phyloP scores from a whole-genome alignment of 2,113 vertebrate species.

The Sporophila hypoxantha region DNA sequence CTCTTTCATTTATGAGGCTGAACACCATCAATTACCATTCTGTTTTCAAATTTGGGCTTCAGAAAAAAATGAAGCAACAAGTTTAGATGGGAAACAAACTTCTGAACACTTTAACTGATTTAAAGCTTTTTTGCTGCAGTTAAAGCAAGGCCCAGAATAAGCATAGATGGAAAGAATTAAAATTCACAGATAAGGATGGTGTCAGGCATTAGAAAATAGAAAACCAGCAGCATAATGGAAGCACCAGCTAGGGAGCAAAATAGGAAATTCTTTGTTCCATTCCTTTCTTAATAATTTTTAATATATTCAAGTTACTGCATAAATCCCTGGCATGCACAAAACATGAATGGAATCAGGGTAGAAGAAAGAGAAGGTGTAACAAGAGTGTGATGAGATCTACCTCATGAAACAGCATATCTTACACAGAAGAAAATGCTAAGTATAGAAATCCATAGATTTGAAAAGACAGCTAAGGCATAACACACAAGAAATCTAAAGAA shows the following conservation, averaged over 20 bases:
- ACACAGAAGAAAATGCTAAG: not conserved
- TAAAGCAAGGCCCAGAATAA: not conserved
- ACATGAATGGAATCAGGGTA: not conserved
- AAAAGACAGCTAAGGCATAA: not conserved
- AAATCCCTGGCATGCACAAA: not conserved
- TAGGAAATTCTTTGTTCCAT: not conserved
- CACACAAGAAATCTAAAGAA: not conserved
- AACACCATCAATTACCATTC: not conserved
- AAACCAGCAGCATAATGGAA: not conserved
- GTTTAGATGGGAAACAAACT: not conserved
- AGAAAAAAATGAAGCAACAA: not conserved
- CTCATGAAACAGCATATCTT: not conserved
- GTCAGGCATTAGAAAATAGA: not conserved
- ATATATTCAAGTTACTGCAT: not conserved
- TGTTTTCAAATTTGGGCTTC: not conserved
- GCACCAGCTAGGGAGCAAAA: not conserved
- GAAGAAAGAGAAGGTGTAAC: not conserved
- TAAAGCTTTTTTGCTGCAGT: not conserved
- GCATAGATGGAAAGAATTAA: not conserved
- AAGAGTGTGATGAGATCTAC: not conserved
- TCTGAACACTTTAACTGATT: not conserved
- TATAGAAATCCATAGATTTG: not conserved
- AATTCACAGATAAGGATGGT: not conserved
- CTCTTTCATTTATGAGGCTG: not conserved
- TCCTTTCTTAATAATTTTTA: not conserved